Evolutionary conservation across 2,888 invertebrate species (phyloP).

Genomic region (Drosophila austrosaltans): DNA sequence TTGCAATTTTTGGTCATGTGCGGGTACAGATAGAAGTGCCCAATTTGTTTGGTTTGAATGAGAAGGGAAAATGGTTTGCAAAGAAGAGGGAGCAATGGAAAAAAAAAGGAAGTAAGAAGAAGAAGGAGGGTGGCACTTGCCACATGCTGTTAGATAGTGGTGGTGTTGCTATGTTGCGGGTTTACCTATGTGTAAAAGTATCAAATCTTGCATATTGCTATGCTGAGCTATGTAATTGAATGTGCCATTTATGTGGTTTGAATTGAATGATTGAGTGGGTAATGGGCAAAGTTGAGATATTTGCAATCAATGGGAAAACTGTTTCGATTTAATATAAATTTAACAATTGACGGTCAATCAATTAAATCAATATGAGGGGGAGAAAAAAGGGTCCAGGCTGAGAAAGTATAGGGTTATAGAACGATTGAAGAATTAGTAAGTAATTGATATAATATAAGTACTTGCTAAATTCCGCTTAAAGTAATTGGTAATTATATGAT

Average conservation of each 20-base stretch:
- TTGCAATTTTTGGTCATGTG: constrained; percentile 69
- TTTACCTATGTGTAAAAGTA: constrained; percentile 35
- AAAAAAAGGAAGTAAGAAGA: background rate
- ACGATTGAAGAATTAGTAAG: too few relatives aligned
- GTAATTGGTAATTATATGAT: too few relatives aligned
- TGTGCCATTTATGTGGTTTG: constrained; percentile 10
- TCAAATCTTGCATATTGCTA: constrained; percentile 5
- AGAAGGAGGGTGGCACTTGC: background rate
- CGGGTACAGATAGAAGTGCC: constrained; percentile 52
- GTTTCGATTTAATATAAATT: too few relatives aligned
- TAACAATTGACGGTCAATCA: too few relatives aligned
- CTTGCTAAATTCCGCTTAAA: too few relatives aligned
- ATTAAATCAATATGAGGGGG: too few relatives aligned
- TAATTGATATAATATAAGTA: too few relatives aligned
- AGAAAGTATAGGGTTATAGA: too few relatives aligned
- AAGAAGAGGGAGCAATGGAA: background rate
- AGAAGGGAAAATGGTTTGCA: background rate
- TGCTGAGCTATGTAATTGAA: constrained; percentile 58
- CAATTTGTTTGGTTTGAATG: constrained; percentile 12
- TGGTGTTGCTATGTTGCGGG: constrained; percentile 57
- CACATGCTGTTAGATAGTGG: constrained; percentile 43
- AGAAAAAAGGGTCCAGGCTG: too few relatives aligned
- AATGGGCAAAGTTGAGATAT: background rate
- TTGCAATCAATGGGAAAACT: background rate
- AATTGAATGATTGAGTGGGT: constrained; percentile 11